Evolutionary conservation across 2,797 vertebrate genomes (phyloP).

Genomic region (Amazona ochrocephala): DNA sequence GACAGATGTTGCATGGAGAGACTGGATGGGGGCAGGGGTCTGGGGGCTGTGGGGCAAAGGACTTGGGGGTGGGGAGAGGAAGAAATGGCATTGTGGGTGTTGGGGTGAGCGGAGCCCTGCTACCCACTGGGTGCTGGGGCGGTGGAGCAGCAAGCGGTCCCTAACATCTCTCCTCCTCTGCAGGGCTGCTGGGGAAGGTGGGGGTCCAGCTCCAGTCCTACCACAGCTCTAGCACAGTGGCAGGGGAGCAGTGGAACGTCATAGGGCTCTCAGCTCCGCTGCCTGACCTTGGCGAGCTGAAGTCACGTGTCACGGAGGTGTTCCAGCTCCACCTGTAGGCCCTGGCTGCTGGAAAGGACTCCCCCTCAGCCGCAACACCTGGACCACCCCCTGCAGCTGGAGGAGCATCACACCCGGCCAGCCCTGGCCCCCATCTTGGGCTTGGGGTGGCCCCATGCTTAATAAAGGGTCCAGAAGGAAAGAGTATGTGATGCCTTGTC

Average conservation of each 20-base stretch:
- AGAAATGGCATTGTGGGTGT: fast-evolving
- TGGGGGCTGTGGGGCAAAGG: neutral
- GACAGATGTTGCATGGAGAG: neutral
- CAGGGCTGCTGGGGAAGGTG: slow-evolving; percentile 83
- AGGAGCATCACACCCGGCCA: fast-evolving
- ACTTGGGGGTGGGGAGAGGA: neutral
- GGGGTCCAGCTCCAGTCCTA: slow-evolving; percentile 85
- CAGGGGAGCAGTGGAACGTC: slow-evolving; percentile 84
- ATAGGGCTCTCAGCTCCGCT: slow-evolving; percentile 83
- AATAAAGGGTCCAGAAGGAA: slow-evolving; percentile 47
- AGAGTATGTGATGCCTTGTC: neutral
- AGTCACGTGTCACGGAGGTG: slow-evolving; percentile 78
- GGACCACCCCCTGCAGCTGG: fast-evolving
- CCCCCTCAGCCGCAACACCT: fast-evolving
- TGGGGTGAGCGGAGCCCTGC: neutral
- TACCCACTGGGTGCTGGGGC: neutral
- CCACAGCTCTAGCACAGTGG: slow-evolving; percentile 77
- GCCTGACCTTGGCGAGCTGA: slow-evolving; percentile 78
- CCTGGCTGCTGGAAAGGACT: fast-evolving
- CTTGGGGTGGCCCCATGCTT: neutral
- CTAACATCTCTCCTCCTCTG: slow-evolving; percentile 8
- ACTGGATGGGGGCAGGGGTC: fast-evolving
- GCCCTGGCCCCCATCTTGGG: neutral
- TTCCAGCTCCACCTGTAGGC: slow-evolving; percentile 83
- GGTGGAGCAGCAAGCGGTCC: neutral